These are phyloP conservation scores for Mionectes olivaceus DNA, from an alignment of 2,797 vertebrate species.

Conservation along the genomic window DNA sequence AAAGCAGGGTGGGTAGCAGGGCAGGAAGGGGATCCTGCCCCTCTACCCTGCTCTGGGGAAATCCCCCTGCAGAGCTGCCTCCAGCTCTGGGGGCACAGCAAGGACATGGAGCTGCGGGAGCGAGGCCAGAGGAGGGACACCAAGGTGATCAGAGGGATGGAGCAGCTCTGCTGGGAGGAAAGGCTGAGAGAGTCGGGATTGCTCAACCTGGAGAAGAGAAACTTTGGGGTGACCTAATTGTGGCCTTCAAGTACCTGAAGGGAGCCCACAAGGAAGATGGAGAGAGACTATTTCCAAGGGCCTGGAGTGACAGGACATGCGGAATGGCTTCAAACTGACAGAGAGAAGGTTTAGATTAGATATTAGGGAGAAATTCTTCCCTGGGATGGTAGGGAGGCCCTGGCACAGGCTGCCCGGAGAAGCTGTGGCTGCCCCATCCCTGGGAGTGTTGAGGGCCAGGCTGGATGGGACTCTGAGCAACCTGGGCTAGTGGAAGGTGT, in stretches of 20 bases:
- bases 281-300: background rate
- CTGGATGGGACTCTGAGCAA: background rate
- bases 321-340: too few species aligned
- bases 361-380: fast-evolving
- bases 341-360: fast-evolving
- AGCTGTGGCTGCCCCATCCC: background rate
- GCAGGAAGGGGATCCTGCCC: too few species aligned
- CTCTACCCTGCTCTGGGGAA: background rate
- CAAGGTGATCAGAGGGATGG: too few species aligned
- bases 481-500: background rate
- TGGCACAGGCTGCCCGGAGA: fast-evolving
- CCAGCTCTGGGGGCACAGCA: background rate
- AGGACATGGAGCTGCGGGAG: background rate
- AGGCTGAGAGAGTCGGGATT: too few species aligned
- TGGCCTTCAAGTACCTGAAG: too few species aligned
- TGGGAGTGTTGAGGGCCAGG: fast-evolving
- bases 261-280: too few species aligned
- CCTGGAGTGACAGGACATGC: background rate
- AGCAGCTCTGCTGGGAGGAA: too few species aligned
- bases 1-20: too few species aligned
- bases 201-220: too few species aligned
- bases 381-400: fast-evolving
- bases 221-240: too few species aligned
- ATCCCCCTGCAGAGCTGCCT: background rate
- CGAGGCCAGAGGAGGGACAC: background rate